These are phyloP conservation scores for Nylanderia fulva DNA, from an alignment of 1,140 invertebrate species.

Conservation along the genomic window DNA sequence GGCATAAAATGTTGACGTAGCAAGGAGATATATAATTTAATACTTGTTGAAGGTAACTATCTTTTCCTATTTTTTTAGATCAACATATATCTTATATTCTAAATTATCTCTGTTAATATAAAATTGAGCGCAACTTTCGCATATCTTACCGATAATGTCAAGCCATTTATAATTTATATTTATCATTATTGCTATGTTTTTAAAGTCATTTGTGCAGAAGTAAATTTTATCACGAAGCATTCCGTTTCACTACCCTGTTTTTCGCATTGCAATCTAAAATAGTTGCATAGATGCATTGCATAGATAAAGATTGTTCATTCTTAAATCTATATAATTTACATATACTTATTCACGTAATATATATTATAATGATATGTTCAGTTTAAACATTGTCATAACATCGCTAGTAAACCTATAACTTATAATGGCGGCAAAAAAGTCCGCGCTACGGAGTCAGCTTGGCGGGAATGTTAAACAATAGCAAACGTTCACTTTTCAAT, in stretches of 20 bases:
- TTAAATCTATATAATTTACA: conserved; percentile 18
- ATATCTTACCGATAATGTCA: not conserved
- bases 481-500: conserved; percentile 61
- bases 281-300: no score
- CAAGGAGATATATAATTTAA: conserved; percentile 48
- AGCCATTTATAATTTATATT: conserved; percentile 12
- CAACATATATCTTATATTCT: not conserved
- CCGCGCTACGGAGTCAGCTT: not conserved
- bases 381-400: conserved; percentile 32
- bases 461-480: conserved; percentile 41
- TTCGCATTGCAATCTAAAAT: not conserved
- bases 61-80: conserved; percentile 7
- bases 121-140: not conserved
- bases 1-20: conserved; percentile 10
- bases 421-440: conserved; percentile 17
- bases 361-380: conserved; percentile 41
- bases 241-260: not conserved
- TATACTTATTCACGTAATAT: conserved; percentile 8
- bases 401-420: not conserved
- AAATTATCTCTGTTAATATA: not conserved
- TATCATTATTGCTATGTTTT: no score
- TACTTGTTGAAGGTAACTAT: not conserved
- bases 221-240: not conserved
- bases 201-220: not conserved
- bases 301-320: not conserved